phyloP scores from a whole-genome alignment of 1,140 invertebrate species.

The Drosophila obscura region DNA sequence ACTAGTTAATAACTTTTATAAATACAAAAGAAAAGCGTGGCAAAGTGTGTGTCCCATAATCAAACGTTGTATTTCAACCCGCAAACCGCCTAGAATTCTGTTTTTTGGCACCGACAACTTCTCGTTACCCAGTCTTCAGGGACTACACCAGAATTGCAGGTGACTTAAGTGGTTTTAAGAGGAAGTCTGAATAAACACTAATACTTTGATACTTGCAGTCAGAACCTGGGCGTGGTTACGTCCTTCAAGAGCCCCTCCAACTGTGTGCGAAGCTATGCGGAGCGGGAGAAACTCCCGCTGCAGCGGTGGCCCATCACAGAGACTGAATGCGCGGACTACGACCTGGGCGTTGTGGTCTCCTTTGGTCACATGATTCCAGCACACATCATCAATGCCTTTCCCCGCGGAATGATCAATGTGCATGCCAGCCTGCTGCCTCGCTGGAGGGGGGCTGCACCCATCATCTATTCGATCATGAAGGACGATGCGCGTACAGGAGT shows the following conservation, averaged over 20 bases:
- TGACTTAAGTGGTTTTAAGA: conserved; percentile 5
- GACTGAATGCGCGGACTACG: conserved; percentile 83
- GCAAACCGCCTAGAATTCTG: conserved; percentile 73
- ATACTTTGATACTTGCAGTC: background rate
- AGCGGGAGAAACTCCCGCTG: conserved; percentile 84
- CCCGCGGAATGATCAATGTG: conserved; percentile 94
- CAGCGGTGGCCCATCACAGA: conserved; percentile 86
- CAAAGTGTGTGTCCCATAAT: background rate
- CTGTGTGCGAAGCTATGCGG: conserved; percentile 82
- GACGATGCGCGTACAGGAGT: conserved; percentile 93
- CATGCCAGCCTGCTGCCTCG: conserved; percentile 95
- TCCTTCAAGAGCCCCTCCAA: conserved; percentile 85
- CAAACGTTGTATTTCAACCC: conserved; percentile 10
- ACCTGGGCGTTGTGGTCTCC: conserved; percentile 89
- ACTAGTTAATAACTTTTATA: conserved; percentile 52
- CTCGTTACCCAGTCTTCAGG: conserved; percentile 87
- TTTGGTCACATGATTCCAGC: conserved; percentile 90
- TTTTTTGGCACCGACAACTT: conserved; percentile 90
- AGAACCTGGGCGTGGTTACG: conserved; percentile 86
- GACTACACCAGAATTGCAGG: conserved; percentile 84
- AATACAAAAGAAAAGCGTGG: conserved; percentile 63
- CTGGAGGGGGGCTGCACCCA: conserved; percentile 92
- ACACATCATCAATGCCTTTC: conserved; percentile 87
- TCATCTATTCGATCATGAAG: conserved; percentile 87
- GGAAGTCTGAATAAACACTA: background rate